Conservation (phyloP, 30 jellyfish, hydroid and myxozoan species). For the Catostylus mosaicus region DNA sequence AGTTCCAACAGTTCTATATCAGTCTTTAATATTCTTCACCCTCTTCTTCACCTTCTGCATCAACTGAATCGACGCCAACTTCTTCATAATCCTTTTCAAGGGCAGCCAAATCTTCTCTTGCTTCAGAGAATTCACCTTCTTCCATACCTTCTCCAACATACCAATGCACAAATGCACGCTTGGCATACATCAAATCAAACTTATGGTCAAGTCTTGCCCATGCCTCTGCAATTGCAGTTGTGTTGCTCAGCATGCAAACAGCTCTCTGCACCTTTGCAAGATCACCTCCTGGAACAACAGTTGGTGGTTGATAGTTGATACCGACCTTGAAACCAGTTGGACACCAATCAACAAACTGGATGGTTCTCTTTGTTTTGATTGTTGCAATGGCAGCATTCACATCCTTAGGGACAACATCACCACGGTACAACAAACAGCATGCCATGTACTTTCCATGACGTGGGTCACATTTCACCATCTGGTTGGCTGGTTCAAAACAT, state of each 20-base stretch:
- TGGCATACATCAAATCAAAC: constrained; percentile 93
- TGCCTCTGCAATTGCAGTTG: constrained; percentile 98
- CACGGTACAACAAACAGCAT: constrained; percentile 95
- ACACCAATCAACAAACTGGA: constrained; percentile 98
- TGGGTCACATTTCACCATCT: constrained; percentile 97
- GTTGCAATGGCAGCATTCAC: constrained; percentile 96
- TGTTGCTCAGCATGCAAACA: constrained; percentile 98
- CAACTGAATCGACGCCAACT: constrained; percentile 94
- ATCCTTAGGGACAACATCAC: constrained; percentile 98
- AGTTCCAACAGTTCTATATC: background rate
- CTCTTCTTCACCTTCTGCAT: constrained; percentile 90
- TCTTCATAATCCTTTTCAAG: constrained; percentile 98
- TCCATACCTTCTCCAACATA: constrained; percentile 99
- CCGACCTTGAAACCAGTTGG: constrained; percentile 99
- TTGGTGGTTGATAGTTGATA: constrained; percentile 97
- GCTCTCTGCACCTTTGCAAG: constrained; percentile 96
- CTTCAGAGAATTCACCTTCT: constrained; percentile 98
- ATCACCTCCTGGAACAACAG: constrained; percentile 99
- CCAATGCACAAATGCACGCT: constrained; percentile 99
- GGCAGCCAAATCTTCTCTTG: constrained; percentile 99
- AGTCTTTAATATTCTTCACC: constrained; percentile 84
- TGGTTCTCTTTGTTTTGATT: constrained; percentile 95
- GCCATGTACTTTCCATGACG: constrained; percentile 98
- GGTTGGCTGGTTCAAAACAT: constrained; percentile 98
- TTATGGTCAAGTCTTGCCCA: constrained; percentile 98